A percentile compares a stretch with the other conserved stretches of the same genome.
phyloP scores from a whole-genome alignment of 2,113 vertebrate species.

The Recurvirostra avosetta region DNA sequence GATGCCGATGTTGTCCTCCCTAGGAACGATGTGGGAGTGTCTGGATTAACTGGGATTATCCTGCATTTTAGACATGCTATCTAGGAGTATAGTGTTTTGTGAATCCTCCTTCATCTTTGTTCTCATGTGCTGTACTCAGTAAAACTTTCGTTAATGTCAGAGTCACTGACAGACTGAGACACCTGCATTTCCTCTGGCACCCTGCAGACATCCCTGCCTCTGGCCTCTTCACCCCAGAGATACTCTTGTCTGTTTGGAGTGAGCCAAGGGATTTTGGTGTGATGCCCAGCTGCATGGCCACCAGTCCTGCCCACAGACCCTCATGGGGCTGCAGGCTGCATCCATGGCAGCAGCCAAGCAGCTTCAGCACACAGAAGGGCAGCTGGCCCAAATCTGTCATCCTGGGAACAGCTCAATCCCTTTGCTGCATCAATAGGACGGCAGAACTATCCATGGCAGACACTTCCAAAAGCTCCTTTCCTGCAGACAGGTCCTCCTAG shows the following conservation, averaged over 20 bases:
- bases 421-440: too few species aligned
- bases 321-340: background rate
- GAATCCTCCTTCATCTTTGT: background rate
- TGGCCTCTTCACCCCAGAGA: fast-evolving
- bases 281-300: fast-evolving
- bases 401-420: too few species aligned
- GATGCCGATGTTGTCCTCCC: background rate
- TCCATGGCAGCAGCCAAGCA: too few species aligned
- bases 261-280: fast-evolving
- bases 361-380: too few species aligned
- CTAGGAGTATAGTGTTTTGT: background rate
- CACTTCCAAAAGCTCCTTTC: too few species aligned
- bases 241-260: fast-evolving
- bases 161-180: fast-evolving
- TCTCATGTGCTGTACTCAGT: background rate
- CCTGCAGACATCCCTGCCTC: background rate
- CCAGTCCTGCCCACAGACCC: background rate
- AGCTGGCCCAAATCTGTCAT: too few species aligned
- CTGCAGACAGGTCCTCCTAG: too few species aligned
- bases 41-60: background rate
- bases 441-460: too few species aligned
- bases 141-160: background rate
- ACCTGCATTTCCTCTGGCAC: background rate
- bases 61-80: background rate
- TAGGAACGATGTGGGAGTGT: background rate